Base-by-base conservation (phyloP, 2,797 vertebrate species). In the Pagetopsis macropterus region DNA sequence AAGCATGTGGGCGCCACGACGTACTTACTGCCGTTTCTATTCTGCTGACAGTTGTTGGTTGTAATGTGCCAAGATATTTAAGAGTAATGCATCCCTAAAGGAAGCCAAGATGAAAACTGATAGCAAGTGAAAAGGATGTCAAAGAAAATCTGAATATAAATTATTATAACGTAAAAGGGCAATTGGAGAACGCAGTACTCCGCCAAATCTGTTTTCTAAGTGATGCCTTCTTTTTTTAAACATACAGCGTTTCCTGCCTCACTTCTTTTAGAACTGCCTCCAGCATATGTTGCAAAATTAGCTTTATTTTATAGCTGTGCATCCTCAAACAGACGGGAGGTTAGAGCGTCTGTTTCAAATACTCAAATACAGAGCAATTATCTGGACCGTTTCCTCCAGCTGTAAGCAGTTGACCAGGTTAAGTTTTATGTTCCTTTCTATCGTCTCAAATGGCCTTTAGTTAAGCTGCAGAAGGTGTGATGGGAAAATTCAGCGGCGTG, bases 401-500 rank as follows among this genome's bases (percentile, higher is more conserved):
- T 87, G 79, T 72, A 70, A 85, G 70, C 79, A 74, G 16, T 82
- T 75, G 76, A 77, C 74, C 48, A 60, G 70, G 69, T 85, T 65
- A 79, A 41, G 13, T 52, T 65, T 62, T 37, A 68, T 52, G 50
- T 41, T 8, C 61, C 48, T 70, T 27, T 27, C 27, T 27, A 27
- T 27, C 19, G 51, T 72, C 54, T 6, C 2, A 43, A 21, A 63
- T 55, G 71, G 57, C 48, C 69, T 70, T 40, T 46, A 37, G 66
- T 82, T 67, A 66, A 81, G 54, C 12, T 23, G 70, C 61, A 62
- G 67, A 85, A 76, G 72, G 75, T 84, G 76, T 59, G 71, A 69
- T 66, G 75, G 59, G 45, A 71, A 73, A 75, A 76, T 52, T 62
- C 67, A 65, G 66, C 61, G 4, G 65, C 69, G 60, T 61, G 60